A percentile compares a stretch with the other conserved stretches of the same genome.
These are phyloP conservation scores for Sebastes fasciatus DNA, from an alignment of 2,113 vertebrate species.

Conservation along the genomic window DNA sequence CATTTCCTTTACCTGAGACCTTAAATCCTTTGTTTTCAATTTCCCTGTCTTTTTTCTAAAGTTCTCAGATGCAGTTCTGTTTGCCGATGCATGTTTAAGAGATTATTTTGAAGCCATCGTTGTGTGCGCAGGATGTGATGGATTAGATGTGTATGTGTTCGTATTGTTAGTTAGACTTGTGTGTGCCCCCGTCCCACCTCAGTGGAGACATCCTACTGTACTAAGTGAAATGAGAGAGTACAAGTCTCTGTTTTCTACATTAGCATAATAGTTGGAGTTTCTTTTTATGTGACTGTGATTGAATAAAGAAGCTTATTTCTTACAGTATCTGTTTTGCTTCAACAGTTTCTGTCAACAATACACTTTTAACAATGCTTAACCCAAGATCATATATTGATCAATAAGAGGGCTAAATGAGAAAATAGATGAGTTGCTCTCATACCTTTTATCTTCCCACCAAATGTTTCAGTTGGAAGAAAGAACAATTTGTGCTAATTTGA, in stretches of 20 bases:
- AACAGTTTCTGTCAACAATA: not conserved
- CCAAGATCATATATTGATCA: not conserved
- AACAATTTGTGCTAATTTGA: no score
- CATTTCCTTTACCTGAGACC: not conserved
- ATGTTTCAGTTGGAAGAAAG: no score
- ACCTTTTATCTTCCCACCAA: no score
- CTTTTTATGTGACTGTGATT: slow-evolving; percentile 66
- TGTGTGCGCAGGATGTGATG: slow-evolving; percentile 52
- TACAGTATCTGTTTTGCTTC: slow-evolving; percentile 29
- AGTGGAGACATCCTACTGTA: slow-evolving; percentile 35
- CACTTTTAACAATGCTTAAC: not conserved
- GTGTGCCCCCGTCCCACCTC: slow-evolving; percentile 8
- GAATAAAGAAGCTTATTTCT: slow-evolving; percentile 73
- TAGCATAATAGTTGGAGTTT: slow-evolving; percentile 37
- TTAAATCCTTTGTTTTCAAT: not conserved
- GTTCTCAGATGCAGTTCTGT: slow-evolving; percentile 44
- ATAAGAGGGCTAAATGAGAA: not conserved
- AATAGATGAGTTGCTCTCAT: no score
- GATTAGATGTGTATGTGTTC: slow-evolving; percentile 52
- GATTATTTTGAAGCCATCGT: slow-evolving; percentile 49
- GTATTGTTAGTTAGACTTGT: slow-evolving; percentile 54
- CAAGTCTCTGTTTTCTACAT: slow-evolving; percentile 59
- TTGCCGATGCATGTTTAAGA: slow-evolving; percentile 43
- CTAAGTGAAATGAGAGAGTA: slow-evolving; percentile 34
- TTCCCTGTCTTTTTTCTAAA: not conserved